Percentiles rank a stretch among this genome's conserved stretches.
These are phyloP conservation scores for Plecotus auritus DNA, from an alignment of 2,113 vertebrate genomes.

Conservation along the genomic window DNA sequence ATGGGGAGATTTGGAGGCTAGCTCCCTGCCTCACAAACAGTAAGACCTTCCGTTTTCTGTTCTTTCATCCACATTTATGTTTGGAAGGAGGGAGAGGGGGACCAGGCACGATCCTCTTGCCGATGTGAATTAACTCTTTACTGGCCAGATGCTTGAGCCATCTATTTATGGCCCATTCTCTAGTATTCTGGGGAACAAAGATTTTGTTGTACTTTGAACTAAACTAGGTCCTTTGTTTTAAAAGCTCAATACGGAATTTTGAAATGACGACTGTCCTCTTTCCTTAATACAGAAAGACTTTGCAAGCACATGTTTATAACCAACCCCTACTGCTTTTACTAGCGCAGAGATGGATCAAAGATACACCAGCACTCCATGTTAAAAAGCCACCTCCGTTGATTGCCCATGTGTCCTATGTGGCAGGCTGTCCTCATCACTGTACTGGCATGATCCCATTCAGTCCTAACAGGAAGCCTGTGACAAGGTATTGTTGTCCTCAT, in stretches of 20 bases:
- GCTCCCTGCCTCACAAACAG: not conserved
- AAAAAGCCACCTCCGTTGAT: not conserved
- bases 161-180: not conserved
- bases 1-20: not conserved
- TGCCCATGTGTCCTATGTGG: rapidly evolving
- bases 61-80: not conserved
- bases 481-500: not conserved
- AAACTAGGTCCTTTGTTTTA: slow-evolving; percentile 2
- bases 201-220: not conserved
- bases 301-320: slow-evolving; percentile 13
- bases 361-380: not conserved
- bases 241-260: not conserved
- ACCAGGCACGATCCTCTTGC: not conserved
- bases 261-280: not conserved
- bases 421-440: not conserved
- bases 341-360: not conserved
- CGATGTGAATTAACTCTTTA: not conserved
- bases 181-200: slow-evolving; percentile 7
- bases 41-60: not conserved
- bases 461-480: not conserved
- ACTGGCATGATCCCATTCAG: too few relatives aligned
- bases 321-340: not conserved
- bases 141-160: not conserved
- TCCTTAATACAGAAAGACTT: not conserved
- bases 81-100: not conserved